Evolutionary conservation across 2,113 vertebrate genomes (phyloP).

Genomic region (Percina caprodes): DNA sequence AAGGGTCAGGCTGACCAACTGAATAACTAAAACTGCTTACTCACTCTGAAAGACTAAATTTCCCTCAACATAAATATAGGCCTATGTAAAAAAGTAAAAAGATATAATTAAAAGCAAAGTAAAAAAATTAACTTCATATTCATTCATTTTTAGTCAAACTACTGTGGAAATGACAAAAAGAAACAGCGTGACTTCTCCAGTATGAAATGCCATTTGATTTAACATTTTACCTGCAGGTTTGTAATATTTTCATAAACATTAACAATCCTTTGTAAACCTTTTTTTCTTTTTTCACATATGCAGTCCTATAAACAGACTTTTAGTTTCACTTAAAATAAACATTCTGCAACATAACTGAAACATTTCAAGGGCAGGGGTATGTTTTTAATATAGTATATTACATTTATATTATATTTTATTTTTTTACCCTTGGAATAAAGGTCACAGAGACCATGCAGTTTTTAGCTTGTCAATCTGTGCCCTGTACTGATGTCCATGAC

Average conservation of each 20-base stretch:
- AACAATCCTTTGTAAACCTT: background rate
- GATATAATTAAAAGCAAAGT: background rate
- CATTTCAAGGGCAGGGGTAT: too few species aligned
- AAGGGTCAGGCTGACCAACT: background rate
- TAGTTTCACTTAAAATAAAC: too few species aligned
- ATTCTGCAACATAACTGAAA: too few species aligned
- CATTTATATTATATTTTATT: too few species aligned
- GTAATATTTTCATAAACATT: background rate
- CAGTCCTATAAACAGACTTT: too few species aligned
- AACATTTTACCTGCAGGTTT: background rate
- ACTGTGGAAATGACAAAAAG: background rate
- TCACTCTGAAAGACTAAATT: background rate
- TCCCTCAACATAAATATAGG: background rate
- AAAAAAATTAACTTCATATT: background rate
- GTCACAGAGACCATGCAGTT: background rate
- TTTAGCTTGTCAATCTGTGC: slow-evolving; percentile 19
- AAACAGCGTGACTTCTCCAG: background rate
- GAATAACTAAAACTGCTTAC: background rate
- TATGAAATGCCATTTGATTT: background rate
- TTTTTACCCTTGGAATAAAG: too few species aligned
- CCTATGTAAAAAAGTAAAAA: background rate
- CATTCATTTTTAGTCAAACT: too few species aligned
- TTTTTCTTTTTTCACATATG: too few species aligned
- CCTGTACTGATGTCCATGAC: background rate
- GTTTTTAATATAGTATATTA: too few species aligned